phyloP scores from a whole-genome alignment of 1,140 invertebrate genomes.

The Dendrolimus punctatus region DNA sequence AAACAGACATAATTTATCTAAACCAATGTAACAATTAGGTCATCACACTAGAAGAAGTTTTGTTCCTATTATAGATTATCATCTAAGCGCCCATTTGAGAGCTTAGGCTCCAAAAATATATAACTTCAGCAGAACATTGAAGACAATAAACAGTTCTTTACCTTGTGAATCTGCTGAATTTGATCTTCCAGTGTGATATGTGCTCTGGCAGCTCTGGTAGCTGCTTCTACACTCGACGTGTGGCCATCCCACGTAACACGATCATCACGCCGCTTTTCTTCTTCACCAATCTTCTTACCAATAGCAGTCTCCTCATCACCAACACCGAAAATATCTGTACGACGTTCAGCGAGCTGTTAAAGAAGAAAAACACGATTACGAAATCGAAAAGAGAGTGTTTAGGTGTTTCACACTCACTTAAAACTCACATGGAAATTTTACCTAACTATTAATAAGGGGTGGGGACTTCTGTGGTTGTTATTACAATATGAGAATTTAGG shows the following conservation, averaged over 20 bases:
- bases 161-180: constrained; percentile 96
- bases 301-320: constrained; percentile 99
- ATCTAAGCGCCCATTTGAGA: neutral
- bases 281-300: constrained; percentile 99
- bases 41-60: too few relatives aligned
- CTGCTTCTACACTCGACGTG: constrained; percentile 93
- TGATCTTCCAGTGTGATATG: constrained; percentile 98
- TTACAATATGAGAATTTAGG: too few relatives aligned
- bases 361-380: neutral
- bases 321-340: constrained; percentile 99
- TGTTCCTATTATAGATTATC: neutral
- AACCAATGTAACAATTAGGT: too few relatives aligned
- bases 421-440: too few relatives aligned
- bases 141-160: constrained; percentile 3
- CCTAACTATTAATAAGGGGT: too few relatives aligned
- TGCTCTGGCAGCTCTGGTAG: constrained; percentile 91
- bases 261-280: constrained; percentile 90
- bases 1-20: too few relatives aligned
- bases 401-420: too few relatives aligned
- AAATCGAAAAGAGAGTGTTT: too few relatives aligned
- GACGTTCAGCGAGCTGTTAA: constrained; percentile 90
- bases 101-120: too few relatives aligned
- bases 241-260: constrained; percentile 99
- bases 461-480: too few relatives aligned
- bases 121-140: too few relatives aligned